Percentiles rank a stretch among this genome's conserved stretches.
phyloP scores from a whole-genome alignment of 2,797 vertebrate genomes.

The Arctocebus calabarensis region DNA sequence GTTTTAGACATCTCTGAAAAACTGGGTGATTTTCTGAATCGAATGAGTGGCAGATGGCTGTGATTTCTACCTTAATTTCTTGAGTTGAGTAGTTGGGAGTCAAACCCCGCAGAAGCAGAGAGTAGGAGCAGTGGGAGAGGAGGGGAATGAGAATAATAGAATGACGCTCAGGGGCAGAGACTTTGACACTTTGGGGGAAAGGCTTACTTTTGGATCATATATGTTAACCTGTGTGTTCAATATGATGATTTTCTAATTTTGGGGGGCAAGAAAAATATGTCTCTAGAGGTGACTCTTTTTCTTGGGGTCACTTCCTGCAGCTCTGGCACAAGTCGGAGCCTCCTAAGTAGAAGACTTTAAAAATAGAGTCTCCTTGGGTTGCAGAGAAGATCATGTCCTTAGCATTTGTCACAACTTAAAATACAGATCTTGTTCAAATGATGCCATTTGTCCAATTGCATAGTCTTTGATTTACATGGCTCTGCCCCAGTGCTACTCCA shows the following conservation, averaged over 20 bases:
- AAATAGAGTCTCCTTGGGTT: not conserved
- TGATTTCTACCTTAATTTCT: slow-evolving; percentile 66
- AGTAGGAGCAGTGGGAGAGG: not conserved
- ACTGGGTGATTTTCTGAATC: slow-evolving; percentile 60
- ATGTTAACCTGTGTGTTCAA: not conserved
- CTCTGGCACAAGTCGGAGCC: not conserved
- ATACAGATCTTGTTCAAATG: not conserved
- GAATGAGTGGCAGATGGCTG: slow-evolving; percentile 60
- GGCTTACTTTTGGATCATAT: slow-evolving; percentile 3
- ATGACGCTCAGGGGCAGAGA: not conserved
- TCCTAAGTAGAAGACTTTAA: not conserved
- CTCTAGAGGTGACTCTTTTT: not conserved
- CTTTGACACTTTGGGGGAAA: not conserved
- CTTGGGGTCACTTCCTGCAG: not conserved
- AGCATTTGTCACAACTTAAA: not conserved
- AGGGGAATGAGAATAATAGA: not conserved
- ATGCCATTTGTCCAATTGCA: not conserved
- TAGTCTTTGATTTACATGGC: not conserved
- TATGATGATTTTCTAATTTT: not conserved
- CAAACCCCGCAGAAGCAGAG: not conserved
- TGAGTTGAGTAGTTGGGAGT: slow-evolving; percentile 39
- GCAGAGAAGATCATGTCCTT: not conserved
- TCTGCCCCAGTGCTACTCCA: not conserved
- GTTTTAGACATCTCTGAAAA: slow-evolving; percentile 64
- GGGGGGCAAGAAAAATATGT: not conserved